These are phyloP conservation scores for Myodes glareolus DNA, from an alignment of 2,113 vertebrate genomes.

Conservation along the genomic window DNA sequence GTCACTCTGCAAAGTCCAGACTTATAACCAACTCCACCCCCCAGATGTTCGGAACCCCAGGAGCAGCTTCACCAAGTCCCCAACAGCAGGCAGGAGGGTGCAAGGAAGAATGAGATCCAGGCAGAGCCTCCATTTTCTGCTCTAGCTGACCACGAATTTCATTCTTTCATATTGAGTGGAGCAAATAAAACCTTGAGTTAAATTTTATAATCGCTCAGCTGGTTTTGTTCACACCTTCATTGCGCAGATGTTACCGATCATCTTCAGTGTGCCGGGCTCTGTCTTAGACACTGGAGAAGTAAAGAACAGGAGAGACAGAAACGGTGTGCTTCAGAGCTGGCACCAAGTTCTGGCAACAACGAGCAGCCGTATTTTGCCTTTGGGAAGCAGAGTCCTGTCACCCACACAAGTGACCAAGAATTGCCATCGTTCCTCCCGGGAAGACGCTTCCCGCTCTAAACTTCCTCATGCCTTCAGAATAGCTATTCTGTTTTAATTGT, in stretches of 20 bases:
- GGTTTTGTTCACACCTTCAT: neutral
- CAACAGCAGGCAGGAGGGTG: neutral
- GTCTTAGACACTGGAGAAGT: neutral
- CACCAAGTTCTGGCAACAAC: neutral
- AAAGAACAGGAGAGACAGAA: neutral
- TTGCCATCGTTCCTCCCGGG: neutral
- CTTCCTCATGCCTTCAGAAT: neutral
- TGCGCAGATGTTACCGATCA: neutral
- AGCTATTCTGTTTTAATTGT: neutral
- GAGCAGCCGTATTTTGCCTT: neutral
- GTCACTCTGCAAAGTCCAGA: neutral
- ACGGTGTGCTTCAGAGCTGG: neutral
- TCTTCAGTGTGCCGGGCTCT: neutral
- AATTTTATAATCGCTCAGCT: neutral
- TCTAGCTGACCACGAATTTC: neutral
- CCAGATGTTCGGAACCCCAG: neutral
- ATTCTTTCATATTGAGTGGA: neutral
- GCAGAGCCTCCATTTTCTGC: neutral
- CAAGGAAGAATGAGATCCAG: neutral
- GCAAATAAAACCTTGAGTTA: constrained; percentile 8
- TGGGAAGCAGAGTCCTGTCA: neutral
- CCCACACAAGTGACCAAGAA: neutral
- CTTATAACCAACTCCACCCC: neutral
- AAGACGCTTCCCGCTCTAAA: neutral
- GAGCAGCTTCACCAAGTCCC: neutral